A percentile compares a stretch with the other conserved stretches of the same genome.
phyloP scores from a whole-genome alignment of 2,113 vertebrate genomes.

The Trachemys scripta region DNA sequence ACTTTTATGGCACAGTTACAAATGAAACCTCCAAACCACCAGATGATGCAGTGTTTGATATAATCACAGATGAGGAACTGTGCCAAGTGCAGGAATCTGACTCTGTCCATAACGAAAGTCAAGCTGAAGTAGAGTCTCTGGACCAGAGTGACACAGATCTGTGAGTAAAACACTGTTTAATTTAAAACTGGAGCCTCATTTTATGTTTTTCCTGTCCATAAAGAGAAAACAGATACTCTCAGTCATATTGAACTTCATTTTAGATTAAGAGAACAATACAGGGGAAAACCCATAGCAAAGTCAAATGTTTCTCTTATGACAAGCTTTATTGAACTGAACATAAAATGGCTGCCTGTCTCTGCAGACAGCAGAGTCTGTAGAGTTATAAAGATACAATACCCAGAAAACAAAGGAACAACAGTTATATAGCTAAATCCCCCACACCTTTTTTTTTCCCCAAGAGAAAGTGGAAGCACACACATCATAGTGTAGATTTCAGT shows the following conservation, averaged over 20 bases:
- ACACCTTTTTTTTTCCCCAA: not conserved
- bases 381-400: not conserved
- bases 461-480: not conserved
- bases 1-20: constrained; percentile 55
- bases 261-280: not conserved
- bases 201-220: not conserved
- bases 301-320: not conserved
- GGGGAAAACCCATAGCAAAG: not conserved
- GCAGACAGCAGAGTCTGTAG: not conserved
- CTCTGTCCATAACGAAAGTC: constrained; percentile 80
- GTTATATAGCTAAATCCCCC: not conserved
- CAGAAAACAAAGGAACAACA: not conserved
- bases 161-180: constrained; percentile 81
- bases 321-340: not conserved
- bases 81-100: constrained; percentile 86
- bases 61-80: constrained; percentile 96
- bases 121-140: constrained; percentile 78
- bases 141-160: constrained; percentile 82
- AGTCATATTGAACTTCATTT: not conserved
- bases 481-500: not conserved
- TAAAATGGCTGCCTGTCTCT: not conserved
- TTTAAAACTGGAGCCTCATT: not conserved
- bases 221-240: not conserved
- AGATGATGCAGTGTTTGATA: constrained; percentile 91
- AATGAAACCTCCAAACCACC: constrained; percentile 72